Evolutionary conservation across 1,140 invertebrate species (phyloP).

Genomic region (Centruroides vittatus): DNA sequence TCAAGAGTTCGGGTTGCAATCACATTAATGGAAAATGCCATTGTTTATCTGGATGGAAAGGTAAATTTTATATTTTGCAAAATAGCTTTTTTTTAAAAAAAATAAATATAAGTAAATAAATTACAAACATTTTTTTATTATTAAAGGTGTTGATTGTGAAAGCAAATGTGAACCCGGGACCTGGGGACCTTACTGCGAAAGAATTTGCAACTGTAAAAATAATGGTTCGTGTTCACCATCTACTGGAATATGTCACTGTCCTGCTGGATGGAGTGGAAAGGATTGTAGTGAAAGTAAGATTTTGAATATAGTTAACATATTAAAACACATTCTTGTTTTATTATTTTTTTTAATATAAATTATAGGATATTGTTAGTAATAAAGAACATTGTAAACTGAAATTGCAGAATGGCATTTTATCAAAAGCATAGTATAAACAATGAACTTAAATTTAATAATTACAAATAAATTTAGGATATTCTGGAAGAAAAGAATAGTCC

Average conservation of each 20-base stretch:
- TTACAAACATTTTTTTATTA: neutral
- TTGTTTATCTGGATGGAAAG: conserved; percentile 36
- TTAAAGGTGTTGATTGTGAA: conserved; percentile 2
- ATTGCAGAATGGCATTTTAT: too few species aligned
- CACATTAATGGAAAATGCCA: conserved; percentile 35
- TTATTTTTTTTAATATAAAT: too few species aligned
- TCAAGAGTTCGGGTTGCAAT: conserved; percentile 26
- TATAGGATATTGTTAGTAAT: too few species aligned
- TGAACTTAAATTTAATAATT: too few species aligned
- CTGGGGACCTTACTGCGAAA: neutral
- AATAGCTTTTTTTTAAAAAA: too few species aligned
- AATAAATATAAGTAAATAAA: neutral
- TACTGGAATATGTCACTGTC: conserved; percentile 61
- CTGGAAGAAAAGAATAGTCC: too few species aligned
- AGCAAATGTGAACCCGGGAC: neutral
- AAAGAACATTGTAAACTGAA: too few species aligned
- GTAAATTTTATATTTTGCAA: conserved; percentile 17
- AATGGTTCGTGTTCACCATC: conserved; percentile 51
- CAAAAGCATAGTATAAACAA: too few species aligned
- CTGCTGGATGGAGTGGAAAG: conserved; percentile 59
- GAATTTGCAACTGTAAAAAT: neutral
- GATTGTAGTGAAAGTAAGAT: conserved; percentile 41
- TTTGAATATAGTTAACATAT: too few species aligned
- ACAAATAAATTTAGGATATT: too few species aligned
- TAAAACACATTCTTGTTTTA: too few species aligned